These are phyloP conservation scores for Eurytoma adleriae DNA, from an alignment of 2,888 invertebrate species.

Conservation along the genomic window DNA sequence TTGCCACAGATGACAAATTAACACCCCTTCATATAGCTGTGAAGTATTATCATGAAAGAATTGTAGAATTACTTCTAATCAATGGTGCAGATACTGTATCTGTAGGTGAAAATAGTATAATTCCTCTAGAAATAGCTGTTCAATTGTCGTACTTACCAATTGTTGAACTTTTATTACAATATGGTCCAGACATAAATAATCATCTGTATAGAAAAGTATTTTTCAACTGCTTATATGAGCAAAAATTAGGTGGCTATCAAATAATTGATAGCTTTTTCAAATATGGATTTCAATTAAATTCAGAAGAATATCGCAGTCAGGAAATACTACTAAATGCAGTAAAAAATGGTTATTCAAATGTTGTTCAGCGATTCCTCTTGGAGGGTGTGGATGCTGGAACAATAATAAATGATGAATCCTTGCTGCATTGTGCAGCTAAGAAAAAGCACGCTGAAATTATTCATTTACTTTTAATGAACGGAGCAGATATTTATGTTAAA, in stretches of 20 bases:
- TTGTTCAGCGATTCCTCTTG: slow-evolving; percentile 11
- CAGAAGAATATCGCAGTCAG: slow-evolving; percentile 15
- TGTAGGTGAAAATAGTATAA: slow-evolving; percentile 3
- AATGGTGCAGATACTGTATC: slow-evolving; percentile 28
- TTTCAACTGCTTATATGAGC: not conserved
- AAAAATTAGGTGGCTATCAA: slow-evolving; percentile 1
- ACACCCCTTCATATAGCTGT: slow-evolving; percentile 41
- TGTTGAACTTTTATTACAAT: slow-evolving; percentile 33
- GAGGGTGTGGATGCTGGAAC: not conserved
- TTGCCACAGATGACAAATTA: slow-evolving; percentile 12
- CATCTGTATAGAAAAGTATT: slow-evolving; percentile 20
- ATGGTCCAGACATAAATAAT: slow-evolving; percentile 33
- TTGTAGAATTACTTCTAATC: slow-evolving; percentile 35
- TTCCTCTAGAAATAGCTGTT: slow-evolving; percentile 42
- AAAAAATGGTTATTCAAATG: slow-evolving; percentile 9
- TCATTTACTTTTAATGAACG: slow-evolving; percentile 42
- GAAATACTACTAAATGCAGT: not conserved
- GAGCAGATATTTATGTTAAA: slow-evolving; percentile 33
- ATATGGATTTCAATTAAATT: slow-evolving; percentile 20
- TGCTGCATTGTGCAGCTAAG: slow-evolving; percentile 47
- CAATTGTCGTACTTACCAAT: slow-evolving; percentile 8
- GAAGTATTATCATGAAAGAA: slow-evolving; percentile 1
- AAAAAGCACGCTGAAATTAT: slow-evolving; percentile 28
- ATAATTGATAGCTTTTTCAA: slow-evolving; percentile 30
- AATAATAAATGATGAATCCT: slow-evolving; percentile 21